phyloP scores from a whole-genome alignment of 23 tunicate species.

The Trididemnum clinides region DNA sequence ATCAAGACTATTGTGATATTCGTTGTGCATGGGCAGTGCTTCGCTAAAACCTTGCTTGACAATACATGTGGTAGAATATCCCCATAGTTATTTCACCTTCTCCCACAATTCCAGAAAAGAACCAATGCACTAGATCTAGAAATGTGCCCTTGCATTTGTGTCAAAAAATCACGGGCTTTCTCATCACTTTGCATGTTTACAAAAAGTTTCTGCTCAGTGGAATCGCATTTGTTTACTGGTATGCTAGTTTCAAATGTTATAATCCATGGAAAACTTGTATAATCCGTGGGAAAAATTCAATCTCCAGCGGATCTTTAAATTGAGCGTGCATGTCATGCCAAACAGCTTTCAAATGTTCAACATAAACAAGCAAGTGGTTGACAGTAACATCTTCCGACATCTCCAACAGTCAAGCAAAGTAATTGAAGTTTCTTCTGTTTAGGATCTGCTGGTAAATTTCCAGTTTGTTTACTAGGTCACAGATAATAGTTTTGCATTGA shows the following conservation, averaged over 20 bases:
- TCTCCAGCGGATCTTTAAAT: not conserved
- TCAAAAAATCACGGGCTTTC: not conserved
- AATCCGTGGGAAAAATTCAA: too few relatives aligned
- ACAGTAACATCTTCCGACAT: not conserved
- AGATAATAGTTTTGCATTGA: not conserved
- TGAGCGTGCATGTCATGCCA: not conserved
- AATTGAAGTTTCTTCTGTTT: not conserved
- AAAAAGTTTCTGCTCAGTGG: not conserved
- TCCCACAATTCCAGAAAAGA: not conserved
- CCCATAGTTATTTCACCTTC: not conserved
- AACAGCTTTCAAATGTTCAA: conserved; percentile 11
- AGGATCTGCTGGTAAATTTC: not conserved
- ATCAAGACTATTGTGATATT: not conserved
- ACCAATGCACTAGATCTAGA: not conserved
- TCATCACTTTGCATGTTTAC: not conserved
- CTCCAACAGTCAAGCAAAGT: not conserved
- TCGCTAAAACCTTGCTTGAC: too few relatives aligned
- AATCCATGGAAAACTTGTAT: not conserved
- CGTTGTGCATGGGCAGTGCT: not conserved
- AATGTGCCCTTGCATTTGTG: not conserved
- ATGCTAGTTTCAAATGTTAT: not conserved
- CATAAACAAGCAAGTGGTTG: not conserved
- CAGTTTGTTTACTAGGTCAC: not conserved
- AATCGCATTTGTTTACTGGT: not conserved
- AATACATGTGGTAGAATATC: not conserved